Percentiles rank a stretch among this genome's conserved stretches.
Conservation (phyloP, 2,888 invertebrate genomes). For the Sesamia inferens region DNA sequence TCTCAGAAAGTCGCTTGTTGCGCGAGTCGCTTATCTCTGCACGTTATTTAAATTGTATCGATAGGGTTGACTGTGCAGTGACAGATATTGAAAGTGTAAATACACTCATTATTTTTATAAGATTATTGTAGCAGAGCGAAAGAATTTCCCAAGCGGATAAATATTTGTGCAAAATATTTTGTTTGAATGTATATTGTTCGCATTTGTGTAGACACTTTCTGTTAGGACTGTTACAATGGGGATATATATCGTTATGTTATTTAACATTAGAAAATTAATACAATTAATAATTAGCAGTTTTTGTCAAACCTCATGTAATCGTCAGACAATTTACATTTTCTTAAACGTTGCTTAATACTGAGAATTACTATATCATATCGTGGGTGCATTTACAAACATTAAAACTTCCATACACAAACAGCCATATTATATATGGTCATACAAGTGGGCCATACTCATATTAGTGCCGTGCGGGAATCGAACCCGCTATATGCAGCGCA, state of each 20-base stretch:
- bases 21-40: conserved; percentile 4
- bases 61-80: conserved; percentile 12
- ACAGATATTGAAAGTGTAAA: conserved; percentile 37
- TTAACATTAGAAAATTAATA: background rate
- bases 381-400: too few species aligned
- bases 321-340: background rate
- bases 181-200: background rate
- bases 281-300: background rate
- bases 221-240: background rate
- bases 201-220: background rate
- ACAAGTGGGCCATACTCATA: too few species aligned
- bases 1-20: conserved; percentile 5
- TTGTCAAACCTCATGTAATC: background rate
- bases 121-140: conserved; percentile 11
- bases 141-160: conserved; percentile 1
- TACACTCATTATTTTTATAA: conserved; percentile 45
- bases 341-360: too few species aligned
- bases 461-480: too few species aligned
- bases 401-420: too few species aligned
- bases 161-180: conserved; percentile 25
- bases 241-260: background rate
- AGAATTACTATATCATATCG: too few species aligned
- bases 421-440: too few species aligned
- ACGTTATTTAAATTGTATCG: conserved; percentile 33
- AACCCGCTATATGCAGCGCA: too few species aligned